Evolutionary conservation across 2,113 vertebrate species (phyloP).

Genomic region (Pycnonotus jocosus): DNA sequence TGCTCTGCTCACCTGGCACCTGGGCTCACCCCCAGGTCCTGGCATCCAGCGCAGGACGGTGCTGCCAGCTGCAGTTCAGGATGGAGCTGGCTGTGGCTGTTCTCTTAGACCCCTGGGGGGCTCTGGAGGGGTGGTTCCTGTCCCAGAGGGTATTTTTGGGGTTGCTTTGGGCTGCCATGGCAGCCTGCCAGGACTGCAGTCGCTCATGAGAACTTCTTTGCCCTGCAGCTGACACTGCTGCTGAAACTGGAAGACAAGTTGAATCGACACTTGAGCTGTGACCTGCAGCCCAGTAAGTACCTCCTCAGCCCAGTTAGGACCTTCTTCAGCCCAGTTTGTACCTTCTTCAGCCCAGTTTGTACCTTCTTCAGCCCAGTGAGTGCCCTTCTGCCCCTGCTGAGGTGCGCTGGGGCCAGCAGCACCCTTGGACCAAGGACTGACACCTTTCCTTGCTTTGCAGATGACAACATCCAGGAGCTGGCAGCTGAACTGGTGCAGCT

Average conservation of each 20-base stretch:
- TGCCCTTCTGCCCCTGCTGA: not conserved
- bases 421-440: fast-evolving
- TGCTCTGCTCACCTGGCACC: not conserved
- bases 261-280: slow-evolving; percentile 97
- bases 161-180: not conserved
- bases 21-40: too few relatives aligned
- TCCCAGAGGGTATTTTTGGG: not conserved
- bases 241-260: slow-evolving; percentile 98
- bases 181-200: not conserved
- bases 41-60: fast-evolving
- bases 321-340: slow-evolving; percentile 82
- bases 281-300: slow-evolving; percentile 91
- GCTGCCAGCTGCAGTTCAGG: not conserved
- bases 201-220: not conserved
- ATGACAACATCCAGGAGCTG: slow-evolving; percentile 94
- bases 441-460: slow-evolving; percentile 59
- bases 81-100: not conserved
- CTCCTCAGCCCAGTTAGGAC: slow-evolving; percentile 75
- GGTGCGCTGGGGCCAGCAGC: not conserved
- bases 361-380: slow-evolving; percentile 84
- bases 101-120: not conserved
- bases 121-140: not conserved
- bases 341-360: too few relatives aligned
- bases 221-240: slow-evolving; percentile 86
- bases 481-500: slow-evolving; percentile 94